Base-by-base conservation (phyloP, 2,797 vertebrate genomes). In the Acanthis flammea region DNA sequence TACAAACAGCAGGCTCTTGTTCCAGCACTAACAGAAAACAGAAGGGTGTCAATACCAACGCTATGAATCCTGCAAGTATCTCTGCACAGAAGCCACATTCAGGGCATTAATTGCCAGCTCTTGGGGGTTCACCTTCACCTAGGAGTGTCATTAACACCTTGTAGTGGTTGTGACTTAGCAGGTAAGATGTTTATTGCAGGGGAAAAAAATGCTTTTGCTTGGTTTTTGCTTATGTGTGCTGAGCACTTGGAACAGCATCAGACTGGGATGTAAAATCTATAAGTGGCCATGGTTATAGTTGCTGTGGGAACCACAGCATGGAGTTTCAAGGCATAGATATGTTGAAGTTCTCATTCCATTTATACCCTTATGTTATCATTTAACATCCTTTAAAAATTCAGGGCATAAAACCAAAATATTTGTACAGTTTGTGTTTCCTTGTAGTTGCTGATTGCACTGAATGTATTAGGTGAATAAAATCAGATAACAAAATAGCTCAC, bases 251-350 rank as follows among this genome's bases (percentile, higher is more conserved):
- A 75, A 27, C 51, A 50, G 63, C 2, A 0, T 68, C 48, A 65
- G 42, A 13, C 47, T 47, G 0, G 0, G 58, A 51, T 35, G 60
- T 61, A 30, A 48, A 48, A 82, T 44, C 45, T 30, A 14, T 41
- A 51, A 57, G 86, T 75, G 77, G 47, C 84, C 22, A 12, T 60
- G 48, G 86, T 92, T 90, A 79, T 88, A 45, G 94, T 96, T 93
- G 84, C 92, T 91, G 81, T 95, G 88, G 93, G 81, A 96, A 92
- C 92, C 67, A 47, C 10, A 10, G 74, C 68, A 4, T 10, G 67
- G 67, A 48, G 66, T 90, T 82, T 77, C 61, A 81, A 73, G 85
- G 51, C 90, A 14, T 19, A 28, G 67, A 81, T 88, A 42, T 30
- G 45, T 50, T 85, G 77, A 67, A 39, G 33, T 73, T 91, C 62